Evolutionary conservation across 37 sponge, comb jelly and placozoan species (phyloP), one percentile per base, ranked within the genome.

Genomic region (Cladorhizidae sp.): DNA sequence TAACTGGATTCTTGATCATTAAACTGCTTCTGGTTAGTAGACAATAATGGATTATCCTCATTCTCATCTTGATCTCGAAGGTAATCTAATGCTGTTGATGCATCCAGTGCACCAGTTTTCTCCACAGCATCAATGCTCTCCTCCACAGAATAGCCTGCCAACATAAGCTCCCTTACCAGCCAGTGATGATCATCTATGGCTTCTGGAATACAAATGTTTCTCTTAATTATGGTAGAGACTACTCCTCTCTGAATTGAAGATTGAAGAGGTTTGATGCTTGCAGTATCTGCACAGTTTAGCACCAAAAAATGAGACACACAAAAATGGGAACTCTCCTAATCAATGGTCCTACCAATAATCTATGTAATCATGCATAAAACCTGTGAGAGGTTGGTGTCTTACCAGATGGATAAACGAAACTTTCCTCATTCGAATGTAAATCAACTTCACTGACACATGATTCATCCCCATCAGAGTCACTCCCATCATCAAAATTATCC

Each of bases 111-210:
- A 1, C 62, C 80, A 69, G 12, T 32, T 17, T 40, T 57, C 70
- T 80, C 45, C 28, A 78, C 67, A 28, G 80, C 87, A 33, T 73
- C 45, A 52, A 87, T 64, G 31, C 68, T 58, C 23, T 67, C 55
- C 2, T 80, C 81, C n/a, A 68, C 58, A 25, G 57, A 2, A 61
- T 36, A 87, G 7, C 75, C 80, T 23, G 68, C 35, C 0, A 33
- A 26, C 3, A 67, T 21, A 17, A 87, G 61, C 42, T 67, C 57
- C 21, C 29, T 58, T 22, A 86, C 86, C 0, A 50, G 49, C 37
- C 68, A 79, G 55, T 86, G 74, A 50, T 73, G 0, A 17, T 64
- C 54, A 41, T 72, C 54, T n/a, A 78, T 20, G 18, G 59, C 45
- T 18, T 45, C 49, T 12, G 5, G 8, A 45, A 9, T 45, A 45